Evolutionary conservation across 2,797 vertebrate species (phyloP), one percentile per base, ranked within the genome.

Genomic region (Chelidonichthys spinosus): DNA sequence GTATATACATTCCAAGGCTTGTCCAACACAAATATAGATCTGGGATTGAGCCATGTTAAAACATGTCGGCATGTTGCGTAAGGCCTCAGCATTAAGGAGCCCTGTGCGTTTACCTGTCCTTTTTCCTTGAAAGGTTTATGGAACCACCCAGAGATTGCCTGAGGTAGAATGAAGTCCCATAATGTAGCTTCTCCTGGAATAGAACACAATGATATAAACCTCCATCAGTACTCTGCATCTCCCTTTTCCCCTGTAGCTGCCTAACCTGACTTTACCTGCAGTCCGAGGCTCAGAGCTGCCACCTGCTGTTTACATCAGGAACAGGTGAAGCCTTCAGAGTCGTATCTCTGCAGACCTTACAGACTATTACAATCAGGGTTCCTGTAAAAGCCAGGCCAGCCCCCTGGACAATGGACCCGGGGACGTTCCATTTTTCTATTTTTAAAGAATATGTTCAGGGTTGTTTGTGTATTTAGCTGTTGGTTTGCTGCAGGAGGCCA

Each of bases 251-350:
- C 43, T 65, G 47, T 2, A 46, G 25, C n/a, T 2, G n/a, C 1
- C 15, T 11, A 62, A 81, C 76, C 80, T 84, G 75, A 18, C 2
- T 87, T 43, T 62, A 91, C 89, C 87, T 90, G 87, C 70, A 7
- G 40, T 68, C 14, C 83, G 52, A 92, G 88, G 93, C 92, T 92
- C 90, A 85, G 84, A 87, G 87, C 87, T 93, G 94, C 93, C 94
- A 90, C 81, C 94, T 95, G 90, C 92, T 94, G 95, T 88, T 87
- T 53, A 64, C 11, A 68, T 36, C 2, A 60, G 75, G 81, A 90
- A 89, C 87, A 89, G 88, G 81, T 89, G 43, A 63, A 72, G 8
- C 8, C 37, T 33, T 69, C 25, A 39, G 61, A 39, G 43, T 10
- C 2, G 35, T 32, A 0, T 36, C n/a, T 60, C 46, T 53, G 52